A percentile compares a stretch with the other conserved stretches of the same genome.
Evolutionary conservation across 2,888 invertebrate genomes (phyloP).

Genomic region (Arenicola marina): DNA sequence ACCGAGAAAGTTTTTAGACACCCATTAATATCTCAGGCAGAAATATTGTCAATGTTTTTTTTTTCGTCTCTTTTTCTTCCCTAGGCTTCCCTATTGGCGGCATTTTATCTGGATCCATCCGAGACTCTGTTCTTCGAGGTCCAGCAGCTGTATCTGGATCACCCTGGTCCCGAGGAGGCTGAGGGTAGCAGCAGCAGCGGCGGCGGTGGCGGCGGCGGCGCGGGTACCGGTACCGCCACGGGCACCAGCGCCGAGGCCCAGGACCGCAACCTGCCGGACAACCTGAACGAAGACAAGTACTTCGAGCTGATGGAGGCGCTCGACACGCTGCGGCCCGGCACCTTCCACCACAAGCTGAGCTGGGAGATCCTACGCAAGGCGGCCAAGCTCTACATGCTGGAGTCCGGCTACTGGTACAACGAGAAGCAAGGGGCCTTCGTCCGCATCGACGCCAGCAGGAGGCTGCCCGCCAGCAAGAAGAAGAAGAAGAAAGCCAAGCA

Average conservation of each 20-base stretch:
- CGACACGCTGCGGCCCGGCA: background rate
- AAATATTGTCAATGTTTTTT: no score
- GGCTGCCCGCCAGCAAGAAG: no score
- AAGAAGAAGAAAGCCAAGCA: no score
- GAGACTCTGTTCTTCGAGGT: constrained; percentile 19
- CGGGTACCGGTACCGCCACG: no score
- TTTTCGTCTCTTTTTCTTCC: background rate
- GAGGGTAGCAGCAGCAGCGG: no score
- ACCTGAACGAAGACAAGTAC: background rate
- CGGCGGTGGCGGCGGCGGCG: no score
- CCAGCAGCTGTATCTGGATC: no score
- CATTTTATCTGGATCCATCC: constrained; percentile 33
- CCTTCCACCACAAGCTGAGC: background rate
- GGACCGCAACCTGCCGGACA: background rate
- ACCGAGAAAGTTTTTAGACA: no score
- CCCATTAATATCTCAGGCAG: no score
- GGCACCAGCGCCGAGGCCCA: no score
- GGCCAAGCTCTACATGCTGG: background rate
- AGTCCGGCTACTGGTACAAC: background rate
- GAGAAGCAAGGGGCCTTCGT: background rate
- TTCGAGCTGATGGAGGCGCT: background rate
- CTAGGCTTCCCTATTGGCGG: constrained; percentile 17
- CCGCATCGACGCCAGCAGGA: no score
- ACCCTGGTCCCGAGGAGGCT: no score
- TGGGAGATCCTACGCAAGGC: background rate